A percentile compares a stretch with the other conserved stretches of the same genome.
These are phyloP conservation scores for Pantherophis alleghaniensis DNA, from an alignment of 2,797 vertebrate species.

Conservation along the genomic window DNA sequence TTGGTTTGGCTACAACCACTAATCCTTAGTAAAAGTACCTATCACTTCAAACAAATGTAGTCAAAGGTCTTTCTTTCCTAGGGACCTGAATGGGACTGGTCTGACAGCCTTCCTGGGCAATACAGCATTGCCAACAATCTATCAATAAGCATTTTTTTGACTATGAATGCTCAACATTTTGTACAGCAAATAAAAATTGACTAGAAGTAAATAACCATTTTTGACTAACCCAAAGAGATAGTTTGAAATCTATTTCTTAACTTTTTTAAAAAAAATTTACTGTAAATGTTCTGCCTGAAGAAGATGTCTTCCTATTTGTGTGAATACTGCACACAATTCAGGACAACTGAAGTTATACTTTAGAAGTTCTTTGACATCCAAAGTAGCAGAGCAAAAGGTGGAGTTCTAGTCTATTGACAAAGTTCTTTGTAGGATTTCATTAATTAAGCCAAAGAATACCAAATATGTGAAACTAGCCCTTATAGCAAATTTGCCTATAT, in stretches of 20 bases:
- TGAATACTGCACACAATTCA: background rate
- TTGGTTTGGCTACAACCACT: background rate
- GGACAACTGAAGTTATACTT: background rate
- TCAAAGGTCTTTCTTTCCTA: background rate
- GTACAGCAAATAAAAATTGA: background rate
- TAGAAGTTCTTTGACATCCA: background rate
- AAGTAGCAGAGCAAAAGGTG: background rate
- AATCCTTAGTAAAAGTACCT: background rate
- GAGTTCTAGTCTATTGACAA: background rate
- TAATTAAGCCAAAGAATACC: background rate
- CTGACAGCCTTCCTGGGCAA: background rate
- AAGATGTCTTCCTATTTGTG: background rate
- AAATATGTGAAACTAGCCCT: background rate
- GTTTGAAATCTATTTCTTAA: background rate
- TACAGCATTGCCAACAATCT: background rate
- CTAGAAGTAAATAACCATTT: background rate
- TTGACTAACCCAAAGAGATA: background rate
- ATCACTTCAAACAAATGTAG: background rate
- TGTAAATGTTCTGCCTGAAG: background rate
- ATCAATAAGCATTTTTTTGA: background rate
- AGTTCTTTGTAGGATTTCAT: background rate
- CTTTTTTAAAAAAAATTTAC: background rate
- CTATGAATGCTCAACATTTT: background rate
- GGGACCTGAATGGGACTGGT: background rate
- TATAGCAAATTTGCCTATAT: background rate